Conservation (phyloP, 2,113 vertebrate genomes). For the Calypte anna region DNA sequence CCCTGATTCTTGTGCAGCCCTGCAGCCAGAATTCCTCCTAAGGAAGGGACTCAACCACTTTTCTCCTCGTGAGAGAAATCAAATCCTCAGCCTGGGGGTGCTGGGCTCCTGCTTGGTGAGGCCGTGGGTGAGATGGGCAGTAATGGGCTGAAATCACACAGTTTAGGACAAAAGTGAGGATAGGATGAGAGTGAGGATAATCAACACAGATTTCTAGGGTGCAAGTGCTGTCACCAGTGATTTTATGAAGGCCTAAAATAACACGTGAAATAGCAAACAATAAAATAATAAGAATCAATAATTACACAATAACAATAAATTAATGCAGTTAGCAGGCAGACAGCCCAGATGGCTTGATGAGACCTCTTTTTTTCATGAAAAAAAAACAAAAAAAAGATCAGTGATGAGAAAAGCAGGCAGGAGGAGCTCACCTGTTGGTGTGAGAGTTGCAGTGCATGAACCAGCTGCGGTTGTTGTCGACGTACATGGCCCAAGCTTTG, state of each 20-base stretch:
- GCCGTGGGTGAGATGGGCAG: rapidly evolving
- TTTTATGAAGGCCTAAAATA: not conserved
- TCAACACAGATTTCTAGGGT: not conserved
- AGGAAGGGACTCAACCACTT: not conserved
- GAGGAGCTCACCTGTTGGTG: slow-evolving; percentile 87
- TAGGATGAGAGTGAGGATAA: not conserved
- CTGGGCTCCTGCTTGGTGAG: not conserved
- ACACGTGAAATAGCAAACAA: not conserved
- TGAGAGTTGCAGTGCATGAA: slow-evolving; percentile 99
- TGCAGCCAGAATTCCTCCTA: not conserved
- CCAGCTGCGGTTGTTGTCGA: slow-evolving; percentile 99
- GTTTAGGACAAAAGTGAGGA: not conserved
- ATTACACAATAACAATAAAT: no score
- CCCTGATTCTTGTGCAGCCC: not conserved
- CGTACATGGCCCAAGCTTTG: slow-evolving; percentile 99
- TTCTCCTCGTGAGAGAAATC: not conserved
- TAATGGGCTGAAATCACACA: not conserved
- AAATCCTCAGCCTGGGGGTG: not conserved
- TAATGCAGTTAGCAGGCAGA: not conserved
- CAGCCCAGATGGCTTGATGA: not conserved
- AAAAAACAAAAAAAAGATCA: rapidly evolving
- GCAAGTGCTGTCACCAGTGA: not conserved
- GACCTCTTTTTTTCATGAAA: not conserved
- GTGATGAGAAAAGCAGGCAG: not conserved
- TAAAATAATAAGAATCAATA: no score